phyloP scores from a whole-genome alignment of 2,113 vertebrate species.

The Alaudala cheleensis region DNA sequence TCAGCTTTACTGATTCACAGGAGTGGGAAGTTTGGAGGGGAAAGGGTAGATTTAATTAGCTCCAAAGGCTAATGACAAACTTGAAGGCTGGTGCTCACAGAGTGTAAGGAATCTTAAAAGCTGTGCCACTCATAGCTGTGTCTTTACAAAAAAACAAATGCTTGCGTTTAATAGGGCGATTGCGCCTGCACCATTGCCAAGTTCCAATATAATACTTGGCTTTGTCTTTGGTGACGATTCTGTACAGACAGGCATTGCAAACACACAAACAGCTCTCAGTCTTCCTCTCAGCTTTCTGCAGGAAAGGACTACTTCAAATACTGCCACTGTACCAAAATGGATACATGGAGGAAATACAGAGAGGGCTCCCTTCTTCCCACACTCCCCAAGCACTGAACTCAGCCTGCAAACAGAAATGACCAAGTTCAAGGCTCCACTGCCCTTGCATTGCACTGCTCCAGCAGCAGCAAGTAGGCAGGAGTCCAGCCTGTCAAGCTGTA shows the following conservation, averaged over 20 bases:
- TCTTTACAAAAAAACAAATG: conserved; percentile 50
- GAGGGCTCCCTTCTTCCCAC: not conserved
- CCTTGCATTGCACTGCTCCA: not conserved
- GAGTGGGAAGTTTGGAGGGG: not conserved
- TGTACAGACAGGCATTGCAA: conserved; percentile 27
- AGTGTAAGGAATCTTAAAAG: conserved; percentile 29
- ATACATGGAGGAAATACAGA: conserved; percentile 15
- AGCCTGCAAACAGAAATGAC: not conserved
- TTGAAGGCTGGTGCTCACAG: not conserved
- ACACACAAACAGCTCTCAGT: conserved; percentile 52
- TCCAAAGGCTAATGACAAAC: not conserved
- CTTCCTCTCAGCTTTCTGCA: conserved; percentile 53
- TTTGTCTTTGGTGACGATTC: conserved; percentile 57
- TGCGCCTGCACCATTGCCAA: conserved; percentile 42
- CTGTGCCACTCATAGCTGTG: not conserved
- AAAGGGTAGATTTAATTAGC: not conserved
- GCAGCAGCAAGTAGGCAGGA: not conserved
- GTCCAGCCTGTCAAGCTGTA: not conserved
- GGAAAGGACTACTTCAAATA: conserved; percentile 56
- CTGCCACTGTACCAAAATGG: conserved; percentile 44
- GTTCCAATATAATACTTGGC: conserved; percentile 48
- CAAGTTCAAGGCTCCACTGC: not conserved
- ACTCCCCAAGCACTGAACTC: not conserved
- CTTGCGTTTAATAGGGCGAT: not conserved
- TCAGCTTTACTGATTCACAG: not conserved